phyloP scores from a whole-genome alignment of 2,113 vertebrate genomes.

The Vombatus ursinus region DNA sequence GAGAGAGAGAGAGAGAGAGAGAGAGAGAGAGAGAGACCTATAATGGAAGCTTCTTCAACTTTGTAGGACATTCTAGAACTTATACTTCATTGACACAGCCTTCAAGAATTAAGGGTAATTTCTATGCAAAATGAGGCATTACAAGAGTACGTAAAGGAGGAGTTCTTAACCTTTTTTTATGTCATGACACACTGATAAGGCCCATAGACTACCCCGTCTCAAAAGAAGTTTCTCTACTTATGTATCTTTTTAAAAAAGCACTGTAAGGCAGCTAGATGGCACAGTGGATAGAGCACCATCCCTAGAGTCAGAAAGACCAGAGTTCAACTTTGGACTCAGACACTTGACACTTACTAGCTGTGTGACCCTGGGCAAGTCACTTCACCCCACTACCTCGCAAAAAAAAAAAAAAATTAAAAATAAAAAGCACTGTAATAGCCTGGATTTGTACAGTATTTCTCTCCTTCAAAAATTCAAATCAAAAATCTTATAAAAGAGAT shows the following conservation, averaged over 20 bases:
- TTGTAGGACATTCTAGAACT: not conserved
- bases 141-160: no score
- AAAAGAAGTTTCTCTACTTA: not conserved
- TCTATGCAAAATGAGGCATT: not conserved
- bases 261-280: no score
- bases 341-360: no score
- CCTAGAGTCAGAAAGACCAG: no score
- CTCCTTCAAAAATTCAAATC: slow-evolving; percentile 12
- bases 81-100: not conserved
- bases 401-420: no score
- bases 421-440: slow-evolving; percentile 2
- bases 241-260: not conserved
- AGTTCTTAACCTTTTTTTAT: no score
- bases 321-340: no score
- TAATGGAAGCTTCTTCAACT: not conserved
- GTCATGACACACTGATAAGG: no score
- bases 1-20: not conserved
- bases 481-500: slow-evolving; percentile 36
- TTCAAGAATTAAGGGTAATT: not conserved
- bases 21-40: not conserved
- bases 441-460: slow-evolving; percentile 16
- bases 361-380: no score
- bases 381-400: no score
- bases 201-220: no score
- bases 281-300: no score